A percentile compares a stretch with the other conserved stretches of the same genome.
Evolutionary conservation across 2,888 invertebrate species (phyloP).

Genomic region (Drosophila histrio): DNA sequence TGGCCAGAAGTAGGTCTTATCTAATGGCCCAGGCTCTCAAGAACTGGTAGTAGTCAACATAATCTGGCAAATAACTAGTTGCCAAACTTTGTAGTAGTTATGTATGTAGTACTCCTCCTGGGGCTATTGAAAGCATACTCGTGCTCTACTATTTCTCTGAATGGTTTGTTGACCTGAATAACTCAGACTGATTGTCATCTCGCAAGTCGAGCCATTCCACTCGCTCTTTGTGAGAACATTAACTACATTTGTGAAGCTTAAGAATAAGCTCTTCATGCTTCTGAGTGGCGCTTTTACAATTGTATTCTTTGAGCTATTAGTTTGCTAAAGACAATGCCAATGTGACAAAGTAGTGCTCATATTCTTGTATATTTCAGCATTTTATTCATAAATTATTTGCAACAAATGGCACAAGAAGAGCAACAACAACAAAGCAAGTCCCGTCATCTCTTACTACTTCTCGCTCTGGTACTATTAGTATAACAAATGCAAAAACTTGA

Average conservation of each 20-base stretch:
- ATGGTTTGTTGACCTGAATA: slow-evolving; percentile 25
- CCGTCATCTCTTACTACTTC: neutral
- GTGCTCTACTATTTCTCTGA: slow-evolving; percentile 6
- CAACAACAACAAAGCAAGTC: slow-evolving; percentile 25
- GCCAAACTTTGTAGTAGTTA: slow-evolving; percentile 55
- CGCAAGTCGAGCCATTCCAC: slow-evolving; percentile 19
- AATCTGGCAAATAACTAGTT: slow-evolving; percentile 65
- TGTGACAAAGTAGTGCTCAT: slow-evolving; percentile 43
- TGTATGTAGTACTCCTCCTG: slow-evolving; percentile 36
- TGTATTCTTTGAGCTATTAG: slow-evolving; percentile 59
- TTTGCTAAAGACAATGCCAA: slow-evolving; percentile 37
- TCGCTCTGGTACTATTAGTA: slow-evolving; percentile 6
- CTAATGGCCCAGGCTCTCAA: slow-evolving; percentile 32
- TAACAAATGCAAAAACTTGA: slow-evolving; percentile 32
- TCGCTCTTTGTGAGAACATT: slow-evolving; percentile 44
- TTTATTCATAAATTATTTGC: slow-evolving; percentile 70
- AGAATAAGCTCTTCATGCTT: slow-evolving; percentile 4
- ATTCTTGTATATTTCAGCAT: slow-evolving; percentile 14
- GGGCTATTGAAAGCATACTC: slow-evolving; percentile 45
- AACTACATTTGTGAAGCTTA: slow-evolving; percentile 24
- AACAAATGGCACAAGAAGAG: slow-evolving; percentile 55
- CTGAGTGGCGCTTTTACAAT: slow-evolving; percentile 14
- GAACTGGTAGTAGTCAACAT: slow-evolving; percentile 33
- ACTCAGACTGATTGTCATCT: slow-evolving; percentile 31
- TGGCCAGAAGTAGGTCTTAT: slow-evolving; percentile 49